Percentiles rank a stretch among this genome's conserved stretches.
Conservation (phyloP, 2,797 vertebrate species). For the Rhinatrema bivittatum region DNA sequence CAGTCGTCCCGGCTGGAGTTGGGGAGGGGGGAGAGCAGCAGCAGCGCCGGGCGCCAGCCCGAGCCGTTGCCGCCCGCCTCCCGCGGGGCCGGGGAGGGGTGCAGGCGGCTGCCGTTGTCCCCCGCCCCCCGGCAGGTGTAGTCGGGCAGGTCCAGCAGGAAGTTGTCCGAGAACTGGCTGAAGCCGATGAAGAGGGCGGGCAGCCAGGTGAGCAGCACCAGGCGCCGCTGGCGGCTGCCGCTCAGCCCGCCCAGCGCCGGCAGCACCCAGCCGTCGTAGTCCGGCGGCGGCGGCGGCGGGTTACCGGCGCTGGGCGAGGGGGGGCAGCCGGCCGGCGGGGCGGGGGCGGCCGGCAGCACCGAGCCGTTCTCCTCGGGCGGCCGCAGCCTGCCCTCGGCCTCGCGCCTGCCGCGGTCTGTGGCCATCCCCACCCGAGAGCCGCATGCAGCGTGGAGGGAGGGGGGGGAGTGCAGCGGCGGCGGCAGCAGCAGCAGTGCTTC, state of each 20-base stretch:
- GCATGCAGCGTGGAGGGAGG: conserved; percentile 11
- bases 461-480: neutral
- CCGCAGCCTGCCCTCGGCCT: conserved; percentile 41
- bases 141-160: conserved; percentile 81
- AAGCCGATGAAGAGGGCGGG: conserved; percentile 90
- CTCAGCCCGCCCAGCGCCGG: conserved; percentile 85
- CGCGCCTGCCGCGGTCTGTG: conserved; percentile 53
- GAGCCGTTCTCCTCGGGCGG: conserved; percentile 46
- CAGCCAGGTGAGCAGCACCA: conserved; percentile 91
- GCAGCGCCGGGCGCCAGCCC: conserved; percentile 25
- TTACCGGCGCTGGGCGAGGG: conserved; percentile 9
- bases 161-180: conserved; percentile 89
- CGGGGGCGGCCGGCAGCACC: conserved; percentile 36
- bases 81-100: conserved; percentile 20
- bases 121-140: conserved; percentile 69
- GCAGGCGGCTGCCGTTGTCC: conserved; percentile 27
- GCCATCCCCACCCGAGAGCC: conserved; percentile 44
- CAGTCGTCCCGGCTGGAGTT: conserved; percentile 55
- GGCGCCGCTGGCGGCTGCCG: conserved; percentile 77
- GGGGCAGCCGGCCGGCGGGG: conserved; percentile 6
- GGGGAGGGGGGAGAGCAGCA: conserved; percentile 25
- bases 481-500: neutral
- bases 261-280: conserved; percentile 76
- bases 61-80: conserved; percentile 23
- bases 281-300: conserved; percentile 58